phyloP scores from a whole-genome alignment of 2,888 invertebrate genomes.

The Autographa gamma region DNA sequence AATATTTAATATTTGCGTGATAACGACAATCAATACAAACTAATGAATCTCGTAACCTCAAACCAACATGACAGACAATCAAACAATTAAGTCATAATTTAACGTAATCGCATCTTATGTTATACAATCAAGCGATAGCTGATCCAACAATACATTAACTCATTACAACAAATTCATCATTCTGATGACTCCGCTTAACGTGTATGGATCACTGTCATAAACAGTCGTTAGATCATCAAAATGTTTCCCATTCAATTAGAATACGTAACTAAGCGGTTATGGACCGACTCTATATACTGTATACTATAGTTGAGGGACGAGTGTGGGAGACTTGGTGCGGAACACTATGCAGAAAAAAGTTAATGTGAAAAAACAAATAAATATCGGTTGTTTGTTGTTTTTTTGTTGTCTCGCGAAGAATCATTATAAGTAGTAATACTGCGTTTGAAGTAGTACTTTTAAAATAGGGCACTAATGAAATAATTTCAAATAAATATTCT shows the following conservation, averaged over 20 bases:
- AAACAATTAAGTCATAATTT: conserved; percentile 2
- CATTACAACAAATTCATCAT: conserved; percentile 38
- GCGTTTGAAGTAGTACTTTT: too few relatives aligned
- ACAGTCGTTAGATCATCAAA: conserved; percentile 42
- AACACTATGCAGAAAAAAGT: too few relatives aligned
- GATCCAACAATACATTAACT: conserved; percentile 38
- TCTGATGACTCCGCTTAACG: conserved; percentile 33
- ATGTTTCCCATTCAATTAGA: conserved; percentile 29
- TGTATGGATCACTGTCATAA: conserved; percentile 3
- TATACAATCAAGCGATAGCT: conserved; percentile 37
- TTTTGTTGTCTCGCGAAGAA: too few relatives aligned
- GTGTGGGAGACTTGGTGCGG: too few relatives aligned
- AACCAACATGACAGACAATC: background rate
- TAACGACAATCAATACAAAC: background rate
- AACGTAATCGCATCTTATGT: conserved; percentile 10
- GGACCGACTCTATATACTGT: too few relatives aligned
- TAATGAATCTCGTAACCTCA: background rate
- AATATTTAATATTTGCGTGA: too few relatives aligned
- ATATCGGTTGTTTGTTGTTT: too few relatives aligned
- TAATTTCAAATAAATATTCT: too few relatives aligned
- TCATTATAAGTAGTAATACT: too few relatives aligned
- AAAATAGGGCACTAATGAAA: too few relatives aligned
- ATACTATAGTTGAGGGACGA: too few relatives aligned
- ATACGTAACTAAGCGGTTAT: conserved; percentile 45
- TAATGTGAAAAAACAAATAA: too few relatives aligned